Evolutionary conservation across 2,797 vertebrate genomes (phyloP), one percentile per base, ranked within the genome.

Genomic region (Cygnus olor): DNA sequence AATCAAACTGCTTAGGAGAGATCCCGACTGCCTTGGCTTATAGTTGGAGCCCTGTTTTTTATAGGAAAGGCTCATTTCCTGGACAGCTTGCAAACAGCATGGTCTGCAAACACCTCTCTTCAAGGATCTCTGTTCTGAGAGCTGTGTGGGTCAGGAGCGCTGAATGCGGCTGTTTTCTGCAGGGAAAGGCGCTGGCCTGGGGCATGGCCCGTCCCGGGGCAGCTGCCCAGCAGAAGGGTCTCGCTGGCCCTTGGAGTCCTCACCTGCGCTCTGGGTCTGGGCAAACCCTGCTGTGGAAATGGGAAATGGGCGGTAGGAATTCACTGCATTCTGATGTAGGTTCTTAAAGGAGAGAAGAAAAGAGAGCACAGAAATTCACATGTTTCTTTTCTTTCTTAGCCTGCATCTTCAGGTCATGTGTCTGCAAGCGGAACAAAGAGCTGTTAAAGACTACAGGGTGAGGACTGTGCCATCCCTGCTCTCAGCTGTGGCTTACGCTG

Each of bases 21-120:
- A 68, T 80, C 20, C 53, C 74, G 74, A 94, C 70, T n/a, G 38
- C 94, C 70, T 90, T 91, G 89, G 44, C 64, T 83, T 85, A n/a
- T 68, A 53, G 68, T 71, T 70, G 34, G 44, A 84, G 56, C 5
- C 1, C 12, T 77, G 20, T 6, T 51, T 88, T 92, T 91, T 36
- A 24, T 63, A 82, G 88, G 80, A 81, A 91, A 76, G 64, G 60
- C 78, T 95, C 10, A 85, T 96, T 96, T 96, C 90, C 90, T 95
- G 95, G 90, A 81, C 91, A 91, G 80, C 90, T 94, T 95, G 92
- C 80, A 82, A 93, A 85, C 83, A 88, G 71, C 82, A 84, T 83
- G 82, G 60, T 70, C 64, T 89, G 74, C 64, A 92, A 84, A 82
- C 36, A 32, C 49, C 6, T 65, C 16, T 65, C 42, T 69, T 86